phyloP scores from a whole-genome alignment of 1,140 invertebrate species.

The Dendrolimus kikuchii region DNA sequence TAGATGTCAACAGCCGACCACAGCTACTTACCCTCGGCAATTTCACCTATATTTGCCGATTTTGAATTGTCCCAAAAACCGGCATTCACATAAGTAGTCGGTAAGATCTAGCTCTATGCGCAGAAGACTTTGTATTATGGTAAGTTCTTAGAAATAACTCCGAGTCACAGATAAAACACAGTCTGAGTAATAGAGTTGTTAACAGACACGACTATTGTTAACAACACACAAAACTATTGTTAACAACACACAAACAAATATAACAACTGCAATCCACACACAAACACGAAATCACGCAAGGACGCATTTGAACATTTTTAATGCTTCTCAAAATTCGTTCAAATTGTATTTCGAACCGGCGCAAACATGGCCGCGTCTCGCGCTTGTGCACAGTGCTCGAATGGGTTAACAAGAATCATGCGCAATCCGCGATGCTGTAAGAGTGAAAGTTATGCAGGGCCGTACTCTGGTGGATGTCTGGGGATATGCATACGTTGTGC shows the following conservation, averaged over 20 bases:
- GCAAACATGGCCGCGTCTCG: conserved; percentile 14
- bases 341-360: conserved; percentile 3
- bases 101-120: no score
- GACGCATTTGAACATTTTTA: conserved; percentile 14
- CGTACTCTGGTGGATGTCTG: conserved; percentile 10
- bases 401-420: conserved; percentile 30
- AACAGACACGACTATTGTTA: background rate
- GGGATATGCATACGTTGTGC: background rate
- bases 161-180: no score
- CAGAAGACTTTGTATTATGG: no score
- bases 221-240: background rate
- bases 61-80: no score
- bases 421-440: conserved; percentile 45
- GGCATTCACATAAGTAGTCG: no score
- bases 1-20: no score
- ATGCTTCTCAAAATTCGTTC: conserved; percentile 6
- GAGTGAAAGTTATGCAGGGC: conserved; percentile 44
- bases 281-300: conserved; percentile 11
- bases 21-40: no score
- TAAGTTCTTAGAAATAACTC: no score
- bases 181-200: no score
- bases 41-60: no score
- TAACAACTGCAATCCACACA: conserved; percentile 18
- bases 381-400: conserved; percentile 28
- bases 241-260: conserved; percentile 5